Evolutionary conservation across 1,140 invertebrate genomes (phyloP).

Genomic region (Eumaeus atala): DNA sequence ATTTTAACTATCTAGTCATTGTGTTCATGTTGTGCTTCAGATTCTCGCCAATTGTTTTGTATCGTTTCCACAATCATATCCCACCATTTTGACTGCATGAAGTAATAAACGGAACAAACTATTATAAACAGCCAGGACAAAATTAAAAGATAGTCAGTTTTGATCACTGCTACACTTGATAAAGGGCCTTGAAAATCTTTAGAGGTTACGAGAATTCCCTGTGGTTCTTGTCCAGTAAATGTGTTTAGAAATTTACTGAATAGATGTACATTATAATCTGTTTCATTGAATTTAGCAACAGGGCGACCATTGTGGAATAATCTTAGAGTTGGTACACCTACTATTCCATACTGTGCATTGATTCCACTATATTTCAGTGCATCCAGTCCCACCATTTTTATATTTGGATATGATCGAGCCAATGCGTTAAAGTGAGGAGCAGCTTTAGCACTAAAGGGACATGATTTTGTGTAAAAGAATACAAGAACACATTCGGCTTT

Average conservation of each 20-base stretch:
- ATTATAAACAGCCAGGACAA: constrained; percentile 91
- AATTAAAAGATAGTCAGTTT: constrained; percentile 88
- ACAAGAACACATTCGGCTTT: constrained; percentile 83
- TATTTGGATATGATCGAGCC: constrained; percentile 86
- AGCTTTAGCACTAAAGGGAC: constrained; percentile 91
- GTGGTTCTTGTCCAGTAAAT: constrained; percentile 83
- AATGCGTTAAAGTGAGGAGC: constrained; percentile 94
- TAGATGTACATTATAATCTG: constrained; percentile 85
- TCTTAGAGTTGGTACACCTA: constrained; percentile 94
- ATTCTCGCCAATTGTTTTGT: constrained; percentile 92
- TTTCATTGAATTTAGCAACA: constrained; percentile 90
- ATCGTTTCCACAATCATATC: constrained; percentile 87
- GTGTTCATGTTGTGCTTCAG: constrained; percentile 91
- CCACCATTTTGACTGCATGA: constrained; percentile 86
- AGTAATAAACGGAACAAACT: constrained; percentile 83
- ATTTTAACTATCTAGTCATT: constrained; percentile 71
- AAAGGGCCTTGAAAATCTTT: constrained; percentile 88
- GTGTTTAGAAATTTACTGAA: constrained; percentile 89
- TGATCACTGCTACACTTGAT: constrained; percentile 80
- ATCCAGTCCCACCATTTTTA: constrained; percentile 93
- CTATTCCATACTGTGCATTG: constrained; percentile 94
- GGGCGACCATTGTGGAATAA: constrained; percentile 94
- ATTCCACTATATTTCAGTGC: constrained; percentile 89
- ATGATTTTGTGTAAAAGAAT: constrained; percentile 92
- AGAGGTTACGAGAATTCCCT: constrained; percentile 79